Evolutionary conservation across 2,113 vertebrate species (phyloP).

Genomic region (Xerus inauris): DNA sequence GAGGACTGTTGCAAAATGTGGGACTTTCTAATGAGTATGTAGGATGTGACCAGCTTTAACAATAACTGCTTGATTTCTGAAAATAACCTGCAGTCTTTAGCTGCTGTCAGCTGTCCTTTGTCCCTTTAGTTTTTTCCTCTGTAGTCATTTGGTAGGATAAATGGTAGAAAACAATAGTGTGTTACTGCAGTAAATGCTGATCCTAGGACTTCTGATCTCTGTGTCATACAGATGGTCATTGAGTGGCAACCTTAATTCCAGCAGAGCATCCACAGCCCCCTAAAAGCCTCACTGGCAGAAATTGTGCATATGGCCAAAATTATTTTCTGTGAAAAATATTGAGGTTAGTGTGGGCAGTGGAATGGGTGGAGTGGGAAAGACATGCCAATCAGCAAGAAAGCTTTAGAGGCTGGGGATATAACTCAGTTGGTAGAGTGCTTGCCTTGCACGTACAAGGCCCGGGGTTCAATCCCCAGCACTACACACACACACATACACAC

Average conservation of each 20-base stretch:
- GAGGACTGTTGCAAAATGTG: slow-evolving; percentile 4
- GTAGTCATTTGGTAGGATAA: neutral
- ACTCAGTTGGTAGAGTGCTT: too few relatives aligned
- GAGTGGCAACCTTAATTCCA: neutral
- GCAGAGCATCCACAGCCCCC: neutral
- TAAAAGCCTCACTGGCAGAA: neutral
- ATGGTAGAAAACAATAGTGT: neutral
- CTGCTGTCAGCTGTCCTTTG: neutral
- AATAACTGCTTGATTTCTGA: neutral
- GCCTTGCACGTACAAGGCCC: too few relatives aligned
- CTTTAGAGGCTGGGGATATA: too few relatives aligned
- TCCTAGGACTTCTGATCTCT: neutral
- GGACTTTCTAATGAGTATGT: slow-evolving; percentile 1
- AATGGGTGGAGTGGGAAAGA: neutral
- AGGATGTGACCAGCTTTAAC: neutral
- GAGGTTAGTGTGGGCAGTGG: neutral
- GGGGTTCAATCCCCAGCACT: too few relatives aligned
- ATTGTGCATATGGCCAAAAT: neutral
- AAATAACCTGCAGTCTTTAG: neutral
- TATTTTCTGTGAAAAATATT: neutral
- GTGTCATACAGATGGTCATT: neutral
- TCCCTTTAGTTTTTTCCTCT: neutral
- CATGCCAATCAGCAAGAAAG: neutral
- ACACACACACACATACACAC: too few relatives aligned
- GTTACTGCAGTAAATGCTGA: neutral